Conservation (phyloP, 2,888 invertebrate genomes). For the Polydrusus cervinus region DNA sequence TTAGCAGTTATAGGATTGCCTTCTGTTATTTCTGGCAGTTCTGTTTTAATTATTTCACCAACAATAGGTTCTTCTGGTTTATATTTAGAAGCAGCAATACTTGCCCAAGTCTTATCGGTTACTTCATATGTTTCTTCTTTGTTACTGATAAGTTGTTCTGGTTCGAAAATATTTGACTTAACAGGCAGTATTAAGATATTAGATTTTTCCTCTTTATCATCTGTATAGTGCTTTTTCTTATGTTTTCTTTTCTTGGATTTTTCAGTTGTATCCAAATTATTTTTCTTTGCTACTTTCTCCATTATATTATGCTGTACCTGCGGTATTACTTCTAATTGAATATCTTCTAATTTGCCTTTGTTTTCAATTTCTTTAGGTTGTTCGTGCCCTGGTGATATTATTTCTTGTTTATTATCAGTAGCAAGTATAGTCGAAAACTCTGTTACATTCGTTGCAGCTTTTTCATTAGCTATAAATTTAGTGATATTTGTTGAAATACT, state of each 20-base stretch:
- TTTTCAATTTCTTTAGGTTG: not conserved
- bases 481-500: not conserved
- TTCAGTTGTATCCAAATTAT: not conserved
- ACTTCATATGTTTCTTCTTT: not conserved
- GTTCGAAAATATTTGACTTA: too few species aligned
- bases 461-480: slow-evolving; percentile 14
- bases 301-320: not conserved
- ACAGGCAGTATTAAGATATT: not conserved
- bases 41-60: not conserved
- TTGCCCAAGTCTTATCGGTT: slow-evolving; percentile 23
- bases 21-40: not conserved
- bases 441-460: not conserved
- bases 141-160: not conserved
- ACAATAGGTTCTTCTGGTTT: not conserved
- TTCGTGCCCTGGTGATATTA: not conserved
- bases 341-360: not conserved
- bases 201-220: not conserved
- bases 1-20: not conserved
- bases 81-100: slow-evolving; percentile 8
- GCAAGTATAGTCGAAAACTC: slow-evolving; percentile 1
- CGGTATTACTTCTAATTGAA: not conserved
- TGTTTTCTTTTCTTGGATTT: slow-evolving; percentile 5
- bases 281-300: not conserved
- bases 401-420: not conserved
- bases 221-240: slow-evolving; percentile 5